Conservation (phyloP, 2,888 invertebrate genomes). For the Plemyria rubiginata region DNA sequence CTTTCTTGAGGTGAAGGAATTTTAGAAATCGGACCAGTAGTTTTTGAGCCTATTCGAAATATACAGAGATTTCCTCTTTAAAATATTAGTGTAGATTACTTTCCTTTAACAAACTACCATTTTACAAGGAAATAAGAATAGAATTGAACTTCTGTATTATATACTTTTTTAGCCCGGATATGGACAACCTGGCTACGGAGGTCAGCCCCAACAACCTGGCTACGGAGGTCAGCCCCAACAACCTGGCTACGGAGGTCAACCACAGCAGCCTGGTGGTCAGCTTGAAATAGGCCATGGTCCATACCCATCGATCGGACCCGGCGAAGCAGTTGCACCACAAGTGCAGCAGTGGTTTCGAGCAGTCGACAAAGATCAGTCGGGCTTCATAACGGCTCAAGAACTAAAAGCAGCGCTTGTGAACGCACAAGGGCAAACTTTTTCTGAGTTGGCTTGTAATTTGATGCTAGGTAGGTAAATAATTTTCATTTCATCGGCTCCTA, state of each 20-base stretch:
- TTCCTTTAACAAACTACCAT: too few relatives aligned
- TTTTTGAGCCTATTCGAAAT: too few relatives aligned
- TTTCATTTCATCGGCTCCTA: too few relatives aligned
- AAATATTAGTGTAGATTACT: too few relatives aligned
- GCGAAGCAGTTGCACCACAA: slow-evolving; percentile 87
- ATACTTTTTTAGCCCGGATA: slow-evolving; percentile 28
- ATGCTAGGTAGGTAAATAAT: slow-evolving; percentile 89
- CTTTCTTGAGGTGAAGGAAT: too few relatives aligned
- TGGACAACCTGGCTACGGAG: slow-evolving; percentile 46
- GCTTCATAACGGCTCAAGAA: slow-evolving; percentile 91
- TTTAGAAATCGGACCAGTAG: too few relatives aligned
- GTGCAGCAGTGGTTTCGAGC: slow-evolving; percentile 93
- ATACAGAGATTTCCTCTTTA: too few relatives aligned
- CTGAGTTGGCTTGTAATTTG: slow-evolving; percentile 92
- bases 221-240: slow-evolving; percentile 26
- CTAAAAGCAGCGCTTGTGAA: slow-evolving; percentile 92
- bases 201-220: slow-evolving; percentile 54
- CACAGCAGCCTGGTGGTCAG: slow-evolving; percentile 42
- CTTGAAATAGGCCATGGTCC: slow-evolving; percentile 80
- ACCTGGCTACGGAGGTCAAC: slow-evolving; percentile 24
- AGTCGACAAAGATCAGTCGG: slow-evolving; percentile 93
- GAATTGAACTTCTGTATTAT: not conserved
- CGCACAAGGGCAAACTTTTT: slow-evolving; percentile 93
- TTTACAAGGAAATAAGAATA: too few relatives aligned
- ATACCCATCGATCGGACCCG: slow-evolving; percentile 78